A percentile compares a stretch with the other conserved stretches of the same genome.
Evolutionary conservation across 2,797 vertebrate genomes (phyloP).

Genomic region (Premnoplex brunnescens): DNA sequence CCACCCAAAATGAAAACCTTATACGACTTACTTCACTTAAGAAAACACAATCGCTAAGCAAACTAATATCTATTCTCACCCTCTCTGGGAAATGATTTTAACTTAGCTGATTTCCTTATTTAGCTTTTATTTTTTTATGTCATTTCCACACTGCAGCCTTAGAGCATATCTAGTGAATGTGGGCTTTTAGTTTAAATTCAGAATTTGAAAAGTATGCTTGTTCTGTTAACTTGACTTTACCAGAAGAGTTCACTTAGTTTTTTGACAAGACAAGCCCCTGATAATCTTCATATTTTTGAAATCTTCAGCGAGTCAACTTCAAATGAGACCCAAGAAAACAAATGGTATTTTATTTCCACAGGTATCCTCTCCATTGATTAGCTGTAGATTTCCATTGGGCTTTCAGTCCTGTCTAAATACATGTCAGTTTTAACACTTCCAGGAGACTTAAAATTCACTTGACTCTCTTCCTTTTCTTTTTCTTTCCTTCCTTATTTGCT

Average conservation of each 20-base stretch:
- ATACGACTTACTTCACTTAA: background rate
- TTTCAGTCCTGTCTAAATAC: constrained; percentile 70
- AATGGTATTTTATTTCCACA: background rate
- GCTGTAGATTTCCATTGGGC: constrained; percentile 34
- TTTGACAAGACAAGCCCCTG: constrained; percentile 4
- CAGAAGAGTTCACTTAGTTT: constrained; percentile 57
- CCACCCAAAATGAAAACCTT: constrained; percentile 20
- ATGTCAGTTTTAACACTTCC: constrained; percentile 73
- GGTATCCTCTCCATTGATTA: background rate
- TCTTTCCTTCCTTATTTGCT: constrained; percentile 74
- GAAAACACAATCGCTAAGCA: background rate
- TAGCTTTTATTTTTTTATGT: constrained; percentile 11
- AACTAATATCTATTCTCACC: background rate
- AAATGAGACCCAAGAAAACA: background rate
- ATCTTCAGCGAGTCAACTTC: background rate
- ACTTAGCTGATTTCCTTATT: constrained; percentile 35
- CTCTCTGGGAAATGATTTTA: constrained; percentile 61
- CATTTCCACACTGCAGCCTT: constrained; percentile 17
- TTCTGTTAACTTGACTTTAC: background rate
- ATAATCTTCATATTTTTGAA: background rate
- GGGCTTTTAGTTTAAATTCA: constrained; percentile 14
- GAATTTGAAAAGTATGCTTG: constrained; percentile 1
- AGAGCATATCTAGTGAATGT: background rate
- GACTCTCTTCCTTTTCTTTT: constrained; percentile 81
- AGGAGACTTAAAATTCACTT: constrained; percentile 77